Percentiles rank a stretch among this genome's conserved stretches.
phyloP scores from a whole-genome alignment of 2,113 vertebrate species.

The Serinus canaria region DNA sequence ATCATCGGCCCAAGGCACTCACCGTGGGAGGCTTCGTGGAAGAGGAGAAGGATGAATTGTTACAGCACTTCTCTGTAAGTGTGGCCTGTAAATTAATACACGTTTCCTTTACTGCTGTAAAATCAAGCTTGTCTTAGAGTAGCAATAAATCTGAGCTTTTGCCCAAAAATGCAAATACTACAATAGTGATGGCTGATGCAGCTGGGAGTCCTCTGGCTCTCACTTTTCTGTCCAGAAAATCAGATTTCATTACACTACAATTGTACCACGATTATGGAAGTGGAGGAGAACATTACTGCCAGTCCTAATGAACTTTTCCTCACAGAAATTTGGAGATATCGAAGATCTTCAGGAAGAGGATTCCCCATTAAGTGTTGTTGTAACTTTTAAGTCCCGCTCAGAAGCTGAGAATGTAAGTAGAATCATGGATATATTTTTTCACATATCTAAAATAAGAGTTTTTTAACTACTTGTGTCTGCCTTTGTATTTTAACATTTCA shows the following conservation, averaged over 20 bases:
- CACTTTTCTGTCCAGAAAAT: not conserved
- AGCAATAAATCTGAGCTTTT: not conserved
- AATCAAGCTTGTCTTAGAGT: not conserved
- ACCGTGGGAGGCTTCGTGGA: conserved; percentile 85
- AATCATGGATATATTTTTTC: not conserved
- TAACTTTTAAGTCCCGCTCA: conserved; percentile 87
- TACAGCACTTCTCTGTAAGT: conserved; percentile 95
- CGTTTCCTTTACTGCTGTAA: not conserved
- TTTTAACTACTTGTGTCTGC: not conserved
- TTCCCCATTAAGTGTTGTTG: conserved; percentile 79
- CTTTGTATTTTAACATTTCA: not conserved
- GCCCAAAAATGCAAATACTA: not conserved
- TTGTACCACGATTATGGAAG: accelerated
- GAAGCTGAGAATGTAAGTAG: conserved; percentile 87
- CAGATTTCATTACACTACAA: not conserved
- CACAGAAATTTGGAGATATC: conserved; percentile 86
- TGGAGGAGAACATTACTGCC: not conserved
- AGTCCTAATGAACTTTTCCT: not conserved
- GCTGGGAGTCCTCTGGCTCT: not conserved
- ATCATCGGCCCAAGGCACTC: conserved; percentile 91
- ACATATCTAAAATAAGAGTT: not conserved
- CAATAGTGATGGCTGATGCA: not conserved
- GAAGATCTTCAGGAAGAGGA: conserved; percentile 89
- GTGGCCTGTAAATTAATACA: not conserved
- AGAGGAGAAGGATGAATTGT: conserved; percentile 94